Evolutionary conservation across 2,797 vertebrate genomes (phyloP).

Genomic region (Orientallactaga sibirica): DNA sequence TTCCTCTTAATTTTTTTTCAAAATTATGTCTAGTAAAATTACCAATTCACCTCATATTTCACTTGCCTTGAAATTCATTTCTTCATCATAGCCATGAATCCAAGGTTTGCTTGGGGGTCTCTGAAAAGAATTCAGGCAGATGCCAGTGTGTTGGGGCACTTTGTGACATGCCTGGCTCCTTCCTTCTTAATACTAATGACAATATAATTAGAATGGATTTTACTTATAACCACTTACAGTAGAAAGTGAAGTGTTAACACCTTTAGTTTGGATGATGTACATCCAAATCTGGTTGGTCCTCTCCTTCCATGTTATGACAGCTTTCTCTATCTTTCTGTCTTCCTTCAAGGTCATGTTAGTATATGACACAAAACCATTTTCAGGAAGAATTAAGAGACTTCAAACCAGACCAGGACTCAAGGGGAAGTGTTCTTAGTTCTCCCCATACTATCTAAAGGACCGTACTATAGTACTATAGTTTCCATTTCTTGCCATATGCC

Average conservation of each 20-base stretch:
- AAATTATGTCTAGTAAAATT: too few species aligned
- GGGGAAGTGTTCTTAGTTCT: background rate
- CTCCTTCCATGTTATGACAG: too few species aligned
- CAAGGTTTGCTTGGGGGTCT: too few species aligned
- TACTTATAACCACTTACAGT: background rate
- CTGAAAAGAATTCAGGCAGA: too few species aligned
- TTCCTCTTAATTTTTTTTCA: too few species aligned
- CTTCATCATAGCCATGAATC: too few species aligned
- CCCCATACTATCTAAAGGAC: background rate
- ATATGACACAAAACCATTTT: background rate
- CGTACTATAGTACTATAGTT: background rate
- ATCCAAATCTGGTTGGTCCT: too few species aligned
- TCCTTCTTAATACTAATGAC: background rate
- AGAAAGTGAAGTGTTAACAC: background rate
- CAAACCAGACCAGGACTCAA: slow-evolving; percentile 23
- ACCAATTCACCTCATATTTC: too few species aligned
- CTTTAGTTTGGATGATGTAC: background rate
- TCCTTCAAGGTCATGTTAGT: background rate
- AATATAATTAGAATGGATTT: slow-evolving; percentile 17
- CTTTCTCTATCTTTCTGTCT: too few species aligned
- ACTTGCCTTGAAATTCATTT: too few species aligned
- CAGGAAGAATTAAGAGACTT: background rate
- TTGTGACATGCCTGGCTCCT: background rate
- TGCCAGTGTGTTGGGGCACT: too few species aligned
- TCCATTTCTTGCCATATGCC: background rate